Percentiles rank a stretch among this genome's conserved stretches.
These are phyloP conservation scores for Salmo trutta DNA, from an alignment of 2,797 vertebrate genomes.

Conservation along the genomic window DNA sequence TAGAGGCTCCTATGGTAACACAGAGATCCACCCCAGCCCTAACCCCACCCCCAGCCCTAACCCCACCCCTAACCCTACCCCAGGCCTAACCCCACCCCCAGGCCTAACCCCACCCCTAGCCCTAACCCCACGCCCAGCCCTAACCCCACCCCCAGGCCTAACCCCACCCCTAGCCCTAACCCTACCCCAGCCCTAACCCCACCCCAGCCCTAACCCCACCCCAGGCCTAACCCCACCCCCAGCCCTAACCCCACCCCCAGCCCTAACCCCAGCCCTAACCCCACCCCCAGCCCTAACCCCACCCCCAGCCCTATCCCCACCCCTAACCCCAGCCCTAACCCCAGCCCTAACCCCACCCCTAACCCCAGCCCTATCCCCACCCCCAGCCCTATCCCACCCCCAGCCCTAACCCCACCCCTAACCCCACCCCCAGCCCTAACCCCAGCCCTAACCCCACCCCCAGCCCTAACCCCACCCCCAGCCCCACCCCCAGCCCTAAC, in stretches of 20 bases:
- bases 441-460: not conserved
- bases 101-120: too few relatives aligned
- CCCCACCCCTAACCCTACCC: too few relatives aligned
- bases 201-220: too few relatives aligned
- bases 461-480: not conserved
- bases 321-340: too few relatives aligned
- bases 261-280: too few relatives aligned
- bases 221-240: not conserved
- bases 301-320: too few relatives aligned
- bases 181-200: not conserved
- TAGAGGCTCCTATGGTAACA: slow-evolving; percentile 15
- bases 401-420: slow-evolving; percentile 6
- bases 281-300: too few relatives aligned
- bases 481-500: slow-evolving; percentile 2
- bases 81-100: too few relatives aligned
- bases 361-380: too few relatives aligned
- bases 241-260: too few relatives aligned
- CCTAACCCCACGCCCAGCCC: not conserved
- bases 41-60: too few relatives aligned
- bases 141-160: slow-evolving; percentile 11
- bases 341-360: fast-evolving
- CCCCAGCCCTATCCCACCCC: too few relatives aligned
- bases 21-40: not conserved
- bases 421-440: slow-evolving; percentile 1
- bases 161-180: not conserved